These are phyloP conservation scores for Chiloscyllium plagiosum DNA, from an alignment of 2,113 vertebrate genomes.

Conservation along the genomic window DNA sequence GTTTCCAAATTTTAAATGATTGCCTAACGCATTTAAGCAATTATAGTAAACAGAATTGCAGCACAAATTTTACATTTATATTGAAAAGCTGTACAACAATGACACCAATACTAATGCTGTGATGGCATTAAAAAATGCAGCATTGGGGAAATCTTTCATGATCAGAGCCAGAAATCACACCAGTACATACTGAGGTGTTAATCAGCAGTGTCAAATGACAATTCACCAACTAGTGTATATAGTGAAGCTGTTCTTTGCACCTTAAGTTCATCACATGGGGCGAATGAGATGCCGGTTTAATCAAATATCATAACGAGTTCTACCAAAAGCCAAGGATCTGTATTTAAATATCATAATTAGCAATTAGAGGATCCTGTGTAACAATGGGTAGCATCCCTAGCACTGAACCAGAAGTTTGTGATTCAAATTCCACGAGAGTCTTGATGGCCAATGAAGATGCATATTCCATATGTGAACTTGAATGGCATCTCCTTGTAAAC, in stretches of 20 bases:
- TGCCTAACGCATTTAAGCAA: neutral
- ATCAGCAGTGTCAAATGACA: neutral
- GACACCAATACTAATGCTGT: neutral
- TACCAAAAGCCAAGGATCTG: neutral
- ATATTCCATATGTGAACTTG: too few relatives aligned
- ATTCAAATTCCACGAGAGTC: too few relatives aligned
- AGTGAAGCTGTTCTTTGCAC: neutral
- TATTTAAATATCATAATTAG: neutral
- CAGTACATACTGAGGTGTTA: neutral
- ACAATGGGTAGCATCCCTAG: too few relatives aligned
- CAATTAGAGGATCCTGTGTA: too few relatives aligned
- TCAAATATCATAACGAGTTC: neutral
- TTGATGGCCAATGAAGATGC: too few relatives aligned
- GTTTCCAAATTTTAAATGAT: neutral
- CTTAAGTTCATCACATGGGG: neutral
- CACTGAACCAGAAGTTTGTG: too few relatives aligned
- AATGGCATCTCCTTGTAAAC: too few relatives aligned
- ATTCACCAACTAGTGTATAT: neutral
- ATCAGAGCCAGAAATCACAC: neutral
- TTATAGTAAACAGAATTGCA: neutral
- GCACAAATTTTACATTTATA: neutral
- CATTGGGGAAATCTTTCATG: neutral
- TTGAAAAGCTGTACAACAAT: neutral
- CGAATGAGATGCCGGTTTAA: neutral
- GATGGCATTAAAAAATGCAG: neutral